Evolutionary conservation across 2,113 vertebrate genomes (phyloP), one percentile per base, ranked within the genome.

Genomic region (Sapajus apella): DNA sequence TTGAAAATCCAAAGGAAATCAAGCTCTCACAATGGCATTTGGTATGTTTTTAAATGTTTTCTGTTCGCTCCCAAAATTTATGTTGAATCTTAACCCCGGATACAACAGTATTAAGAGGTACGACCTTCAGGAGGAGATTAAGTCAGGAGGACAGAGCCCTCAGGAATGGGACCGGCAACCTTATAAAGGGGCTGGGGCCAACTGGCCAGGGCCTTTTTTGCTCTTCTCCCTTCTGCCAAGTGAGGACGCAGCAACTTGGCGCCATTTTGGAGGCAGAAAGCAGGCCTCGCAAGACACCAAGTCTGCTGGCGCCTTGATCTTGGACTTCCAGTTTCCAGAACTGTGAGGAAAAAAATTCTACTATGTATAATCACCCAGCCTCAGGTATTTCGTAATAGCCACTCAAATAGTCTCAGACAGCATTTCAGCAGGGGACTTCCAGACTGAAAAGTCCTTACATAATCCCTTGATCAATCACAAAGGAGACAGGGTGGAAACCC

Each of bases 1-100:
- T 93, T 91, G 45, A 25, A 95, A 90, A 87, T 16, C 43, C 68
- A 50, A 82, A 90, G 56, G 64, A 82, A 95, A 55, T 73, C 25
- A 45, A 82, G 50, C 45, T 61, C 12, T 68, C 17, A 32, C 0
- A 21, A 21, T 9, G 23, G 58, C 91, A 81, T 58, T 82, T 82
- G 52, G 3, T 56, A 80, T n/a, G 79, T 68, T 25, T 56, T 56
- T 58, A 23, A 58, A 40, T 30, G 23, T 40, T 40, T 68, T 40
- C 23, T 58, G 55, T 82, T 55, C 6, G 3, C 35, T 55, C 27
- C 47, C 50, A 56, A 37, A 37, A 81, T 56, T 81, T n/a, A 37
- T 37, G 50, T 56, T 30, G 20, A 21, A 56, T 25, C 50, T 23
- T 81, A n/a, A 52, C 37, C 45, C 35, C 32, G 21, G n/a, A 40